Percentiles rank a stretch among this genome's conserved stretches.
phyloP scores from a whole-genome alignment of 2,797 vertebrate genomes.

The Poecile montanus region DNA sequence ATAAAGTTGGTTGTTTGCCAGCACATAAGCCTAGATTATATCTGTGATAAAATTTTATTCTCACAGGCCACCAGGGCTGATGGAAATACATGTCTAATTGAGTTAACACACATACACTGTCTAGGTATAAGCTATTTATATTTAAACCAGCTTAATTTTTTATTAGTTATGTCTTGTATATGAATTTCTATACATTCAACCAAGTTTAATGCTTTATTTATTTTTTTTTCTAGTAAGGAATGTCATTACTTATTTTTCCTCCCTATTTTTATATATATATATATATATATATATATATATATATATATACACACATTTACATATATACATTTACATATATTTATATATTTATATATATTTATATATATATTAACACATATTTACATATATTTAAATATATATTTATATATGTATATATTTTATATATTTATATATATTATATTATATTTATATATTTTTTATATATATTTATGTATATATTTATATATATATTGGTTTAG shows the following conservation, averaged over 20 bases:
- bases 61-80: neutral
- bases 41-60: neutral
- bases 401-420: too few species aligned
- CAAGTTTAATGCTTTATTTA: fast-evolving
- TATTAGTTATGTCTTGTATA: neutral
- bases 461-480: too few species aligned
- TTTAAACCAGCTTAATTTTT: neutral
- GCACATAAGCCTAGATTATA: neutral
- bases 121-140: neutral
- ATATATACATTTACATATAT: too few species aligned
- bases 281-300: too few species aligned
- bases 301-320: too few species aligned
- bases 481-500: neutral
- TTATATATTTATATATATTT: too few species aligned
- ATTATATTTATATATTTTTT: too few species aligned
- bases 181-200: neutral
- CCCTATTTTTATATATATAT: neutral
- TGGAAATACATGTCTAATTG: neutral
- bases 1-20: neutral
- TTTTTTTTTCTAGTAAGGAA: neutral
- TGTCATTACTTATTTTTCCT: neutral
- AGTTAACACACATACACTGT: neutral
- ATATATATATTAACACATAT: too few species aligned
- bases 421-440: too few species aligned
- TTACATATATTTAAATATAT: too few species aligned